These are phyloP conservation scores for Struthio camelus DNA, from an alignment of 2,113 vertebrate species.

Conservation along the genomic window DNA sequence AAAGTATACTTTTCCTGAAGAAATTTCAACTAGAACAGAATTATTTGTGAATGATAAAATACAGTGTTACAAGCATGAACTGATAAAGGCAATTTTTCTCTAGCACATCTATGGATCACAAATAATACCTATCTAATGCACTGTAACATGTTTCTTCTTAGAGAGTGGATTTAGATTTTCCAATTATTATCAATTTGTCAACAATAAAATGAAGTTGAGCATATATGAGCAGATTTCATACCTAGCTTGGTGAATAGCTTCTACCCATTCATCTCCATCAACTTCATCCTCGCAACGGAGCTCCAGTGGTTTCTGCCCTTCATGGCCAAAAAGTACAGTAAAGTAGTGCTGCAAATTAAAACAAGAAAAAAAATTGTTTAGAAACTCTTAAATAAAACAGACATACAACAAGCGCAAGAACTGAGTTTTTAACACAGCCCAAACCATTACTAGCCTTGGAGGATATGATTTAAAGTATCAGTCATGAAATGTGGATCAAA, in stretches of 20 bases:
- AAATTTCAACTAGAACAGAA: neutral
- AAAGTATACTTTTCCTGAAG: neutral
- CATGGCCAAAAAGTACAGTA: slow-evolving; percentile 94
- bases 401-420: neutral
- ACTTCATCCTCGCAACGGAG: slow-evolving; percentile 92
- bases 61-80: neutral
- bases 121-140: neutral
- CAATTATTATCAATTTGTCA: neutral
- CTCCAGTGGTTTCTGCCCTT: slow-evolving; percentile 96
- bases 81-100: neutral
- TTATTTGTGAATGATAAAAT: neutral
- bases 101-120: neutral
- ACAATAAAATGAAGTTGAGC: neutral
- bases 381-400: neutral
- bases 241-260: slow-evolving; percentile 98
- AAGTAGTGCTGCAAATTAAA: slow-evolving; percentile 87
- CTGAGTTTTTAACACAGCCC: neutral
- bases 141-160: neutral
- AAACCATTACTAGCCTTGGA: neutral
- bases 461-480: neutral
- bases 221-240: slow-evolving; percentile 52
- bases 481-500: neutral
- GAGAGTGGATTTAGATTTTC: neutral
- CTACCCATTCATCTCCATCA: slow-evolving; percentile 96
- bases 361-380: neutral